Base-by-base conservation (phyloP, 2,888 invertebrate species). In the Dexiosoma caninum region DNA sequence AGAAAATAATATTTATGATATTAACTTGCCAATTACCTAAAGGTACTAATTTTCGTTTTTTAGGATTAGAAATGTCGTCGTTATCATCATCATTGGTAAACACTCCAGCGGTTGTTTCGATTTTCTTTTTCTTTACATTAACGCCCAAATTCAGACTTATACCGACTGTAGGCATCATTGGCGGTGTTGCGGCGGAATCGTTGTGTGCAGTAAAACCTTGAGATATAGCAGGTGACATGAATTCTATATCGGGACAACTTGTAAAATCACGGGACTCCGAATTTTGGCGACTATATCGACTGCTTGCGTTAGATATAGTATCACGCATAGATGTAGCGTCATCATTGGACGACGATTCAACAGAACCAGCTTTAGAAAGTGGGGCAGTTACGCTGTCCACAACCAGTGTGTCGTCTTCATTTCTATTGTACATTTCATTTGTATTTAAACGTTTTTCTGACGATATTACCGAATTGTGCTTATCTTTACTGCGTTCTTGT, bases 31-130 rank as follows among this genome's bases (percentile, higher is more conserved):
- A 53, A 84, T 85, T 88, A 94, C 94, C 94, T 87, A 95, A 91
- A 84, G 95, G 95, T 88, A 95, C 94, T 85, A 96, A 91, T 91
- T 95, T 96, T 84, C 96, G 92, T 90, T 95, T 95, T 88, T 95
- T 95, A 70, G 90, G 86, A 84, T 87, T 89, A 79, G 85, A 91
- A 55, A 90, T 86, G 78, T 91, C 91, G 72, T 94, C 94, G 81
- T 92, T 92, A 84, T 95, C 95, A 84, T 96, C 96, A 84, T 96
- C 96, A 77, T 94, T 95, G 90, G 95, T 96, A 88, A 97, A 97
- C 3, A 96, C 96, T 83, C 95, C 94, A 9, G 81, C 72, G 0
- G 96, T 93, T 83, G 95, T 95, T 80, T 95, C 92, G 88, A 95
- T 95, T 90, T 95, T 95, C 86, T 94, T 94, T 82, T 92, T 91